Evolutionary conservation across 1,140 invertebrate species (phyloP).

Genomic region (Ceratina calcarata): DNA sequence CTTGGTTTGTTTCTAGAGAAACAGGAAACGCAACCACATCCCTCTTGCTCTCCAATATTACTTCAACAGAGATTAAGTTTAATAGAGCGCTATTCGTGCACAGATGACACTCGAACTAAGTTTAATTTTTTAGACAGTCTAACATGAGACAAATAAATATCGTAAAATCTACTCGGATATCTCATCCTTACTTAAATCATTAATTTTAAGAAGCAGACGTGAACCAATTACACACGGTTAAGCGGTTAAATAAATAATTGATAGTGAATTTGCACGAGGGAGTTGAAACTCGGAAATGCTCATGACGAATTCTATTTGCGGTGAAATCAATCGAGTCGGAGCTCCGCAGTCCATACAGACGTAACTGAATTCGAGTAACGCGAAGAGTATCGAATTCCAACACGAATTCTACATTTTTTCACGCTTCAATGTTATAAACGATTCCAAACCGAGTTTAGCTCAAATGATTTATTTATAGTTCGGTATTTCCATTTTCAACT

Average conservation of each 20-base stretch:
- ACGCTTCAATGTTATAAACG: background rate
- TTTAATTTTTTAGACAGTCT: too few species aligned
- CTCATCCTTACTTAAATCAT: too few species aligned
- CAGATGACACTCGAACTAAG: too few species aligned
- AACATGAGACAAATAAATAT: too few species aligned
- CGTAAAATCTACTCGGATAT: too few species aligned
- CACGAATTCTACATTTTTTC: background rate
- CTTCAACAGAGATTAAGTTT: too few species aligned
- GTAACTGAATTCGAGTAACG: background rate
- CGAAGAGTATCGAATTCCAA: background rate
- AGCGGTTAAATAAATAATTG: conserved; percentile 1
- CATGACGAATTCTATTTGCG: background rate
- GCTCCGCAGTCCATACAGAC: background rate
- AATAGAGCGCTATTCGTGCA: too few species aligned
- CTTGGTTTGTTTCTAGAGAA: too few species aligned
- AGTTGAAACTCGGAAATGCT: background rate
- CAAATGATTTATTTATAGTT: background rate
- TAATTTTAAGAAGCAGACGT: background rate
- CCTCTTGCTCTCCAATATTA: too few species aligned
- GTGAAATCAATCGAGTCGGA: background rate
- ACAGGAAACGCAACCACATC: too few species aligned
- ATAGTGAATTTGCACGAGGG: too few species aligned
- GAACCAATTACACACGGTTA: background rate
- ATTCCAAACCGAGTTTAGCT: background rate
- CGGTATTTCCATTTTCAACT: background rate